phyloP scores from a whole-genome alignment of 2,797 vertebrate species.

The Artibeus jamaicensis region DNA sequence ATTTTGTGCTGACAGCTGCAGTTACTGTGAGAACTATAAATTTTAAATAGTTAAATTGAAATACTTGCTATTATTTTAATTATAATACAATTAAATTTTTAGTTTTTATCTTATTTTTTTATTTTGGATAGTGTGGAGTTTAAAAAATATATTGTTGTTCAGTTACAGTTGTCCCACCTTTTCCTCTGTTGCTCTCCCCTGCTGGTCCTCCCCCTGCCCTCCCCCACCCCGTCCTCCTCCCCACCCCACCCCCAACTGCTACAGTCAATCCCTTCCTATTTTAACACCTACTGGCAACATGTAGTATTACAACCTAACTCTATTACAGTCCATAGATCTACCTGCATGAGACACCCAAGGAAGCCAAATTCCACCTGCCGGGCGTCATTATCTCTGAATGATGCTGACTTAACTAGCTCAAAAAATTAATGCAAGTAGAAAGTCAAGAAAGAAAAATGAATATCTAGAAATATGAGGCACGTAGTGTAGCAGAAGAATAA shows the following conservation, averaged over 20 bases:
- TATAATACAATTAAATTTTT: neutral
- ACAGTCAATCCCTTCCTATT: neutral
- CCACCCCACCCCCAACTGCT: no score
- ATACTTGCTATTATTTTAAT: neutral
- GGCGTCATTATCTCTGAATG: neutral
- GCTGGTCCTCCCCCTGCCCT: no score
- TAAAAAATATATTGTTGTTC: no score
- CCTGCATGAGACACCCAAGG: neutral
- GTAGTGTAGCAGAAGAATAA: neutral
- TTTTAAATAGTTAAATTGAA: neutral
- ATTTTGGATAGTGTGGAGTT: no score
- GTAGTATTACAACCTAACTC: neutral
- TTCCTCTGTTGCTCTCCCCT: no score
- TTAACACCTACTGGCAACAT: neutral
- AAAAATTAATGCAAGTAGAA: conserved; percentile 1
- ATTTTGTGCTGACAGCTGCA: neutral
- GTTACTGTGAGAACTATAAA: neutral
- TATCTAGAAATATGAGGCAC: neutral
- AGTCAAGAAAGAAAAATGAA: neutral
- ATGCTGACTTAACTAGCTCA: neutral
- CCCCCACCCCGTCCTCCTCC: no score
- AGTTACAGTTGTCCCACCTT: no score
- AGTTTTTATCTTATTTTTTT: no score
- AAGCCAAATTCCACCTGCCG: neutral
- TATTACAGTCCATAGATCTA: neutral